Percentiles rank a stretch among this genome's conserved stretches.
Conservation (phyloP, 53 echinoderm and acorn worm species). For the Apostichopus leukothele region DNA sequence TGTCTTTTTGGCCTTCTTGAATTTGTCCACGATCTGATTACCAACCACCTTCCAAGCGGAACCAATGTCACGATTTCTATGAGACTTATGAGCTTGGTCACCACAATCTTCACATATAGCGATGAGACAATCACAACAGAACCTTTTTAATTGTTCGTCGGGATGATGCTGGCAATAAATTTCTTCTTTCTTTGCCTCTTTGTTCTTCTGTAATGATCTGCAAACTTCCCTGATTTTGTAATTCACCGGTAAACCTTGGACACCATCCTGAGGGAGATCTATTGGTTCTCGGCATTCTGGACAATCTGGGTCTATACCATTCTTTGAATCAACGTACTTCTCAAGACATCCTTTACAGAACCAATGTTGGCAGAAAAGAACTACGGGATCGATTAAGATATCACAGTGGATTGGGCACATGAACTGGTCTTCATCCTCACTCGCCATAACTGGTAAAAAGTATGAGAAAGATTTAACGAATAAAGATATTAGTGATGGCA, state of each 20-base stretch:
- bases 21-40: background rate
- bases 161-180: background rate
- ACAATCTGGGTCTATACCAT: slow-evolving; percentile 11
- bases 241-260: background rate
- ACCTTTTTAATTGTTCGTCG: background rate
- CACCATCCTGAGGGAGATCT: slow-evolving; percentile 19
- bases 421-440: background rate
- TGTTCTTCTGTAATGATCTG: background rate
- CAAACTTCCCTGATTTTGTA: slow-evolving; percentile 29
- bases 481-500: no score
- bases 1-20: background rate
- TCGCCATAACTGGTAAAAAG: background rate
- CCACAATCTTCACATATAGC: slow-evolving; percentile 29
- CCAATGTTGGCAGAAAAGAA: slow-evolving; percentile 31
- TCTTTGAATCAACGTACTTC: background rate
- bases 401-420: slow-evolving; percentile 24
- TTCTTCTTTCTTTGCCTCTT: background rate
- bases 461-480: no score
- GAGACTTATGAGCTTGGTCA: background rate
- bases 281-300: slow-evolving; percentile 37
- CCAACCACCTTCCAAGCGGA: slow-evolving; percentile 14
- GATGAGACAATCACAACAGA: slow-evolving; percentile 20
- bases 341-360: slow-evolving; percentile 19
- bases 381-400: slow-evolving; percentile 14
- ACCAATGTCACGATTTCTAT: background rate